Evolutionary conservation across 2,113 vertebrate species (phyloP).

Genomic region (Lophius piscatorius): DNA sequence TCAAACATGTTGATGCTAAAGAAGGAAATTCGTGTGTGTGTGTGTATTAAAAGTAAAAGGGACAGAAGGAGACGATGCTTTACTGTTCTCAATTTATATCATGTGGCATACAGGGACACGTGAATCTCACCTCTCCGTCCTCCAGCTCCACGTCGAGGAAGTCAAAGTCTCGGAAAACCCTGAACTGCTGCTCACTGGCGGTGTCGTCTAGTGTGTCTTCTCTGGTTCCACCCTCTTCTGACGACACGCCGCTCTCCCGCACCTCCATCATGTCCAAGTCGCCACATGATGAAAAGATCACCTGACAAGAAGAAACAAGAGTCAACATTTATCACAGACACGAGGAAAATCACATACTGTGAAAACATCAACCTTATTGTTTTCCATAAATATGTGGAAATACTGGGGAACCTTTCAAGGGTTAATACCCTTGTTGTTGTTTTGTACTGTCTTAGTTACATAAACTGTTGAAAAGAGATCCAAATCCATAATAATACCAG

Average conservation of each 20-base stretch:
- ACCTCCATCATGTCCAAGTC: constrained; percentile 98
- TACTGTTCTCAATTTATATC: background rate
- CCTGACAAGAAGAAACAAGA: constrained; percentile 72
- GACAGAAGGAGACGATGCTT: constrained; percentile 17
- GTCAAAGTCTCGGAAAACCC: constrained; percentile 98
- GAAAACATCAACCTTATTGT: background rate
- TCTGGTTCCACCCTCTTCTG: constrained; percentile 92
- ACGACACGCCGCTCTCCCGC: constrained; percentile 92
- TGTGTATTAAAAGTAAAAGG: background rate
- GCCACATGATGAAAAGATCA: constrained; percentile 98
- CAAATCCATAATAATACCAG: no score
- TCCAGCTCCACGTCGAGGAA: constrained; percentile 99
- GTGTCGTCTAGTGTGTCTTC: constrained; percentile 96
- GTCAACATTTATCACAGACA: background rate
- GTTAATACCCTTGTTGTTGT: no score
- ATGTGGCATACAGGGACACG: background rate
- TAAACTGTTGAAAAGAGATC: no score
- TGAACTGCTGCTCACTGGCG: constrained; percentile 96
- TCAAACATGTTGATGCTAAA: constrained; percentile 46
- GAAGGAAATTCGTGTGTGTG: constrained; percentile 13
- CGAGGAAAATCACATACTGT: background rate
- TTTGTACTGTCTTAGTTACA: no score
- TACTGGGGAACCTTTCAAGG: no score
- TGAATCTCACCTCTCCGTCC: constrained; percentile 91
- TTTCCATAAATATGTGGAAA: background rate